Conservation (phyloP, 2,113 vertebrate genomes). For the Cephalopholis sonnerati region DNA sequence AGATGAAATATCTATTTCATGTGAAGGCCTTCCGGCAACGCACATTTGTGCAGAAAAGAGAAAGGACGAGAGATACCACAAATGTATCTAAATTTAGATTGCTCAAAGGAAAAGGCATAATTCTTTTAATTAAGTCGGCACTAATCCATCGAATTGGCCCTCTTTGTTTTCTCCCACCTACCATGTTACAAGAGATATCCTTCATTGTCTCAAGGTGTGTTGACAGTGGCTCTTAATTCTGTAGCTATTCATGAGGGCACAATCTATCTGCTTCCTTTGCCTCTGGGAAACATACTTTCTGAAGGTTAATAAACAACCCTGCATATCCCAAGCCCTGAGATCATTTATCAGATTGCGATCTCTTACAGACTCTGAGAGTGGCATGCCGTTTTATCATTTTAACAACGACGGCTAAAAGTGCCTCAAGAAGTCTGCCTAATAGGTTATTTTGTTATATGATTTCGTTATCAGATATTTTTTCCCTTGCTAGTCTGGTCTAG, state of each 20-base stretch:
- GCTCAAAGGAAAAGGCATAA: slow-evolving; percentile 73
- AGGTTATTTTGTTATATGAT: slow-evolving; percentile 85
- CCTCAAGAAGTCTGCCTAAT: slow-evolving; percentile 83
- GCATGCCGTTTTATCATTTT: slow-evolving; percentile 85
- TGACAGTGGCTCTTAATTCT: slow-evolving; percentile 80
- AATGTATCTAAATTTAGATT: slow-evolving; percentile 75
- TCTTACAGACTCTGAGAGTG: slow-evolving; percentile 82
- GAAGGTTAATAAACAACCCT: slow-evolving; percentile 86
- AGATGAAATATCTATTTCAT: slow-evolving; percentile 58
- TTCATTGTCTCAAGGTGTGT: slow-evolving; percentile 76
- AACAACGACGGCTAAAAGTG: slow-evolving; percentile 83
- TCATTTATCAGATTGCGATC: slow-evolving; percentile 85
- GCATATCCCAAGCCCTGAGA: slow-evolving; percentile 76
- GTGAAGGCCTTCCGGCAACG: slow-evolving; percentile 56
- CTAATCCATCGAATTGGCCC: slow-evolving; percentile 47
- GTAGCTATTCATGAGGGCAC: slow-evolving; percentile 80
- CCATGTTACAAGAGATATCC: slow-evolving; percentile 59
- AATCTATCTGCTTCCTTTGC: slow-evolving; percentile 79
- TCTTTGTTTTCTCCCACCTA: slow-evolving; percentile 47
- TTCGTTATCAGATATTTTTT: slow-evolving; percentile 81
- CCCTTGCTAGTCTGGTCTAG: slow-evolving; percentile 62
- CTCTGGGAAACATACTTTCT: slow-evolving; percentile 82
- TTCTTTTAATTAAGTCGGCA: slow-evolving; percentile 79
- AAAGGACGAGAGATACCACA: slow-evolving; percentile 57
- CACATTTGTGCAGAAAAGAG: slow-evolving; percentile 53